A percentile compares a stretch with the other conserved stretches of the same genome.
phyloP scores from a whole-genome alignment of 2,888 invertebrate species.

The Eubasilissa splendida region DNA sequence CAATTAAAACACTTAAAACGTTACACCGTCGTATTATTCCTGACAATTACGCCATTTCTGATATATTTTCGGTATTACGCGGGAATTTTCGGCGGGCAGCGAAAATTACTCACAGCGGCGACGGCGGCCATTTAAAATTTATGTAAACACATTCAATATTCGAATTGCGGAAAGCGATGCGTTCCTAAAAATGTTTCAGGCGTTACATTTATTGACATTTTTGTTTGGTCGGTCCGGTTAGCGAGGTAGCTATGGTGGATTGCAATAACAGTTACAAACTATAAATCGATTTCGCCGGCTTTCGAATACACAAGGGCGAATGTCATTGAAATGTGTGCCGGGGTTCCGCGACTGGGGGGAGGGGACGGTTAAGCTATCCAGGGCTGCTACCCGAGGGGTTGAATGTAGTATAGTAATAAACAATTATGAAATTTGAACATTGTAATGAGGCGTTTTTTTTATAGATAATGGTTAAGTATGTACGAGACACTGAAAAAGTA shows the following conservation, averaged over 20 bases:
- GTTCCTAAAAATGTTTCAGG: background rate
- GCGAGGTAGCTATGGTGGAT: background rate
- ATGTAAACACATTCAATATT: background rate
- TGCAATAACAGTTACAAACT: background rate
- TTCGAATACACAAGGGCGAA: constrained; percentile 1
- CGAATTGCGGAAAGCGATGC: background rate
- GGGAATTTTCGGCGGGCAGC: too few species aligned
- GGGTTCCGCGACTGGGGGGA: background rate
- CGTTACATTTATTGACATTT: background rate
- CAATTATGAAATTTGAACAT: background rate
- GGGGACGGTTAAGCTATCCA: background rate
- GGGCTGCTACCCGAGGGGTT: background rate
- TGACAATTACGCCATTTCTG: too few species aligned
- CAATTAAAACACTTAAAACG: too few species aligned
- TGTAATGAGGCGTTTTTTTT: too few species aligned
- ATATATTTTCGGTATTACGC: too few species aligned
- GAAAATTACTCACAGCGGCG: too few species aligned
- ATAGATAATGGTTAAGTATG: background rate
- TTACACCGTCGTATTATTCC: too few species aligned
- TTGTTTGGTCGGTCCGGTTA: background rate
- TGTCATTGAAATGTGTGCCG: background rate
- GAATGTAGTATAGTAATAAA: background rate
- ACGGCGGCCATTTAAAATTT: background rate
- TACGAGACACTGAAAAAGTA: too few species aligned
- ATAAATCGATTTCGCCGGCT: constrained; percentile 8